Evolutionary conservation across 2,797 vertebrate genomes (phyloP).

Genomic region (Podargus strigoides): DNA sequence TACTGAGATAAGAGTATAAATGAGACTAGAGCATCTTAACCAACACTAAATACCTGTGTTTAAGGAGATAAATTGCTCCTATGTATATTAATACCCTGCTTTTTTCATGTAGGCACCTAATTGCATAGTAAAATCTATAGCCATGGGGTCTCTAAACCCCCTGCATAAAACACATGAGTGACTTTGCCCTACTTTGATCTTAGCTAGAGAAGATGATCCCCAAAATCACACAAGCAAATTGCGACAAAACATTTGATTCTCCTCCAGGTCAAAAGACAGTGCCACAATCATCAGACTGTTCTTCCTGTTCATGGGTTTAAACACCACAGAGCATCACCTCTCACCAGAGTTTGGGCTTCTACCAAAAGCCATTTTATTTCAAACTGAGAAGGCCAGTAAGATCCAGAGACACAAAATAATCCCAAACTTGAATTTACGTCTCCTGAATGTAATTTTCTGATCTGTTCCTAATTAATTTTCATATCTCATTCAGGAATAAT

Average conservation of each 20-base stretch:
- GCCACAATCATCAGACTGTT: not conserved
- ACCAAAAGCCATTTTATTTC: not conserved
- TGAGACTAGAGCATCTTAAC: not conserved
- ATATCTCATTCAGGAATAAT: not conserved
- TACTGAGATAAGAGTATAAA: not conserved
- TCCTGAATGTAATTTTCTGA: not conserved
- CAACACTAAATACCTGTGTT: not conserved
- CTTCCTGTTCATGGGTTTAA: not conserved
- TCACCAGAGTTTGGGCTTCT: not conserved
- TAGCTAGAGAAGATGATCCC: not conserved
- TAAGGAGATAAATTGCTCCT: not conserved
- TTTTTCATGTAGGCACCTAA: not conserved
- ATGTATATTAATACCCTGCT: not conserved
- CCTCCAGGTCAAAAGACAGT: not conserved
- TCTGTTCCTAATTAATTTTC: not conserved
- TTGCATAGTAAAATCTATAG: not conserved
- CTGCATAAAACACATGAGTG: accelerated
- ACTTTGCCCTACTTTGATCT: not conserved
- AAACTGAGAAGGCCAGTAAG: not conserved
- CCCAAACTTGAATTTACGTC: not conserved
- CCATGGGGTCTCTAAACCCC: not conserved
- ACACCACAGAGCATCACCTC: not conserved
- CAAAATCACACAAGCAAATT: not conserved
- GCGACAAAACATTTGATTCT: not conserved
- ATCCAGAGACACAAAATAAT: not conserved